Evolutionary conservation across 1,140 invertebrate genomes (phyloP).

Genomic region (Brachionus manjavacas): DNA sequence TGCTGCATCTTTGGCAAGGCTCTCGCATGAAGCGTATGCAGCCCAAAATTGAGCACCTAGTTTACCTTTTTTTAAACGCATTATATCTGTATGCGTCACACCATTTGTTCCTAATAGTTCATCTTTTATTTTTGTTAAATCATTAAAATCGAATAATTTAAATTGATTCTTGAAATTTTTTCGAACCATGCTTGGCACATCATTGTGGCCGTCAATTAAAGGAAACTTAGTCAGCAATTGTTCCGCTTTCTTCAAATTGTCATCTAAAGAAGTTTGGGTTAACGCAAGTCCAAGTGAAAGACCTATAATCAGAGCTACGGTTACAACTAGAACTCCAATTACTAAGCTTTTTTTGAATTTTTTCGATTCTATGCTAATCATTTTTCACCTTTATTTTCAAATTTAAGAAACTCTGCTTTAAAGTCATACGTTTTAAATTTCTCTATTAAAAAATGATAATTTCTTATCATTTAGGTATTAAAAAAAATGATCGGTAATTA

Average conservation of each 20-base stretch:
- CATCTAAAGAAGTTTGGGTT: not conserved
- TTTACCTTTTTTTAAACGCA: conserved; percentile 70
- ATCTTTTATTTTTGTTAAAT: conserved; percentile 18
- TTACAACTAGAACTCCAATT: not conserved
- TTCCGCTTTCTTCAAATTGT: conserved; percentile 58
- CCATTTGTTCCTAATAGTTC: not conserved
- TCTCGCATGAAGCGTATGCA: conserved; percentile 75
- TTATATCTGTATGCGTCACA: conserved; percentile 71
- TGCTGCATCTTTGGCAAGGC: conserved; percentile 77
- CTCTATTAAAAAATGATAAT: not conserved
- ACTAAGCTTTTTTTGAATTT: not conserved
- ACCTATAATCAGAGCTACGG: not conserved
- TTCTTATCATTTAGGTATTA: not conserved
- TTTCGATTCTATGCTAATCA: not conserved
- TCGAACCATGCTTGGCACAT: not conserved
- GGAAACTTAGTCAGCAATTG: conserved; percentile 63
- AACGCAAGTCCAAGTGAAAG: not conserved
- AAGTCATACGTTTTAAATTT: not conserved
- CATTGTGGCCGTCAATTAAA: conserved; percentile 63
- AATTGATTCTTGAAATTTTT: conserved; percentile 32
- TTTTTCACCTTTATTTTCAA: not conserved
- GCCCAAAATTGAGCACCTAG: conserved; percentile 84
- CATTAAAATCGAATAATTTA: conserved; percentile 18
- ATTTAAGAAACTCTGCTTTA: not conserved
- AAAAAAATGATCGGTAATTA: not conserved